Evolutionary conservation across 1,140 invertebrate genomes (phyloP), one percentile per base, ranked within the genome.

Genomic region (Scaptomyza hsui): DNA sequence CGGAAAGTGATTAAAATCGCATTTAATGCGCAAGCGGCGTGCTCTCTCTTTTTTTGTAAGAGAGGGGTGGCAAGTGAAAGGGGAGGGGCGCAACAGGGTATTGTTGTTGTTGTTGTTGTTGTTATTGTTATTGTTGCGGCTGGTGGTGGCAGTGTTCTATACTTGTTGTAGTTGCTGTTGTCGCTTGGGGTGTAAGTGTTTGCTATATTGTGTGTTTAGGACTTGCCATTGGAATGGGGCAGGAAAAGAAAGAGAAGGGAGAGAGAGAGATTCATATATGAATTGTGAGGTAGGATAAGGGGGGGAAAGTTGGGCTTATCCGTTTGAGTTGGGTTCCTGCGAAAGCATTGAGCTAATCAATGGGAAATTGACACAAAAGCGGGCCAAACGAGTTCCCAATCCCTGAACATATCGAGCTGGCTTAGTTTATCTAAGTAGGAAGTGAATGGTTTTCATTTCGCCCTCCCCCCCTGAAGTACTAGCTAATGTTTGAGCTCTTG

Each of bases 1-100:
- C 82, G 82, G 82, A 88, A 88, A 88, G 82, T 88, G 82, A 88
- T 88, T 88, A 88, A 88, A 88, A 88, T 88, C 82, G 57, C 78
- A 88, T 88, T 88, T 88, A 78, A 88, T 78, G 82, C 78, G 71
- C 72, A 75, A 61, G 47, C 75, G 48, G 73, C 56, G 68, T 55
- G 72, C 68, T 70, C 55, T 26, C 1, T 37, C 4, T 4, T 12
- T 1, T 37, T 12, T 13, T n/a, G n/a, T n/a, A 12, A 35, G 49
- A 10, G n/a, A 4, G 9, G 5, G 15, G 16, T n/a, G n/a, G n/a
- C n/a, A n/a, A n/a, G n/a, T n/a, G 53, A 32, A 19, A n/a, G 16
- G 56, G 41, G 15, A 21, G 44, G 67, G 51, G 56, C 24, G 47
- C 56, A 41, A 48, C 35, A 55, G 48, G 55, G 53, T 24, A 67